Conservation (phyloP, 1,140 invertebrate genomes). For the Zaprionus davidi region DNA sequence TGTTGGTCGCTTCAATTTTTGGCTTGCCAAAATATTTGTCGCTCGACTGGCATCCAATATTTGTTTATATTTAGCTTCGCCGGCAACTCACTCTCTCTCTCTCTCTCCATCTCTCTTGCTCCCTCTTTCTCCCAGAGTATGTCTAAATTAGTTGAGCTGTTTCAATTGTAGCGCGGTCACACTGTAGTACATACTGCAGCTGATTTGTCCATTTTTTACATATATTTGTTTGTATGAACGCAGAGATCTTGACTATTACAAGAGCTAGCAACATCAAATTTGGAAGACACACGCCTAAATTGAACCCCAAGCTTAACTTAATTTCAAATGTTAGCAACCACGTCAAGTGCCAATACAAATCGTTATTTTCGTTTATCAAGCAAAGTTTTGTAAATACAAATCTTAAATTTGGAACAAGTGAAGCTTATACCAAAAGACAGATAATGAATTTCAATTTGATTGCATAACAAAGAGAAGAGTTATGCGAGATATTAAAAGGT, state of each 20-base stretch:
- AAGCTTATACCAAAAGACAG: background rate
- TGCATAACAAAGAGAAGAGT: background rate
- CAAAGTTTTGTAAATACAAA: background rate
- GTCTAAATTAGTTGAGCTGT: conserved; percentile 2
- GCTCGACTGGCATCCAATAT: conserved; percentile 64
- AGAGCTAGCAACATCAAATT: background rate
- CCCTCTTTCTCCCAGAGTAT: background rate
- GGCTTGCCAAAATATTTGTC: conserved; percentile 75
- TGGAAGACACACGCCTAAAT: background rate
- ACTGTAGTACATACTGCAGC: background rate
- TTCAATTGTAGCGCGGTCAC: background rate
- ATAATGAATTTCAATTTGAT: background rate
- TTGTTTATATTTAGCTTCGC: conserved; percentile 64
- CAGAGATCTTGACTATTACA: background rate
- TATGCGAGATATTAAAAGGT: background rate
- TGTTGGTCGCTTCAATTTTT: conserved; percentile 46
- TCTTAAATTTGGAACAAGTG: background rate
- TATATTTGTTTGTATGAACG: background rate
- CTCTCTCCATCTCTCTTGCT: background rate
- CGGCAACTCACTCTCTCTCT: conserved; percentile 36
- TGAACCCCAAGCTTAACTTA: background rate
- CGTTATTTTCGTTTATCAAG: background rate
- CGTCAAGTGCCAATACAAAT: background rate
- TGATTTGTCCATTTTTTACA: too few species aligned
- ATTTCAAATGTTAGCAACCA: background rate